phyloP scores from a whole-genome alignment of 2,888 invertebrate genomes.

The Tinea pellionella region DNA sequence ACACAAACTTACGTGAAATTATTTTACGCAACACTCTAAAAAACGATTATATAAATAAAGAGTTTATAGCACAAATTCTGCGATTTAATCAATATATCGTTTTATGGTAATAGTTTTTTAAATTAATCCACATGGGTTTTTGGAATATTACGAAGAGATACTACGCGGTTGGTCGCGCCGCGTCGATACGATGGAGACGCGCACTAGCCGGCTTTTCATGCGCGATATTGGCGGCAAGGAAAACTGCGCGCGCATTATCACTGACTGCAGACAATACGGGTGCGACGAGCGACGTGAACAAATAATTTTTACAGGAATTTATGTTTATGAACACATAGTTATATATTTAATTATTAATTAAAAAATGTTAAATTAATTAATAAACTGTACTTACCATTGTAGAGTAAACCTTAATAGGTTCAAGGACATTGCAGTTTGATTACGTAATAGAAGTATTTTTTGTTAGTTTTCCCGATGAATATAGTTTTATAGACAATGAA shows the following conservation, averaged over 20 bases:
- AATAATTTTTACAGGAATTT: background rate
- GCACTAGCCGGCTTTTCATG: conserved; percentile 38
- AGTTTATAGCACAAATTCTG: background rate
- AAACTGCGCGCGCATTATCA: conserved; percentile 28
- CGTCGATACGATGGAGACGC: conserved; percentile 49
- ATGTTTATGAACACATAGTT: too few species aligned
- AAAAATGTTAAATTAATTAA: too few species aligned
- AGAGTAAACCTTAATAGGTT: background rate
- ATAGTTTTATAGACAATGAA: too few species aligned
- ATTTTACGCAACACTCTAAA: background rate
- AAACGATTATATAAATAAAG: background rate
- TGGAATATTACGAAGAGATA: background rate
- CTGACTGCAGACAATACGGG: background rate
- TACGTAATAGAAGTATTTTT: too few species aligned
- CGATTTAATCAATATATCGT: background rate
- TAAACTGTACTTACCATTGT: background rate
- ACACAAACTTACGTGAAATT: background rate
- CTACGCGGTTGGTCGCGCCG: background rate
- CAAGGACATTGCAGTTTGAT: background rate
- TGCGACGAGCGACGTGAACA: background rate
- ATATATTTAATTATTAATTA: too few species aligned
- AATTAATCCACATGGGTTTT: background rate
- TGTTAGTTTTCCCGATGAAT: too few species aligned
- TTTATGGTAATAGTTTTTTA: background rate
- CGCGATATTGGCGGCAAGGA: conserved; percentile 37